Evolutionary conservation across 2,888 invertebrate species (phyloP), one percentile per base, ranked within the genome.

Genomic region (Achlya flavicornis): DNA sequence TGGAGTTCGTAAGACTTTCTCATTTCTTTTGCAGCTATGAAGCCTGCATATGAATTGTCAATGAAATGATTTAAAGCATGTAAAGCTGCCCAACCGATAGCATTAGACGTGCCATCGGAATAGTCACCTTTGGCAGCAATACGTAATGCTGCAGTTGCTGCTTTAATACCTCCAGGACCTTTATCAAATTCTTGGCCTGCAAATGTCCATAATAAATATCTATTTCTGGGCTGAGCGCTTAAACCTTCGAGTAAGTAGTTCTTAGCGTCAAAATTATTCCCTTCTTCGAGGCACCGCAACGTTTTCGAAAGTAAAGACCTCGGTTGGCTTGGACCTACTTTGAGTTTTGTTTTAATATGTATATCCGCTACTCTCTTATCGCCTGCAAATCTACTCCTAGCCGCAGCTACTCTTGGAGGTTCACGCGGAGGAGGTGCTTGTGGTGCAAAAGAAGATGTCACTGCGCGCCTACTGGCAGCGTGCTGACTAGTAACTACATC

Each of bases 71-170:
- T 71, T 60, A 90, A 74, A 26, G 89, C 78, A 70, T 93, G 93
- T 61, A 93, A 68, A 1, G 91, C 91, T 8, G 92, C 93, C 91
- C 91, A 93, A 8, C 89, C 91, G 61, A 93, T 90, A 1, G 89
- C 83, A 69, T 85, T 88, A n/a, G 86, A 81, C 46, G 85, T 88
- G 3, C 92, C 91, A 64, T 92, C 91, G 33, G 91, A 89, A 61
- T 75, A 75, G 64, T 90, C 87, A 10, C 91, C 90, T 69, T 87
- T 92, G 1, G 87, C 86, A 19, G 92, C 87, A 61, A 93, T 84
- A n/a, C 83, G 85, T 64, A 93, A 83, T 32, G 92, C 92, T 59
- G 90, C 88, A 32, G 78, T 75, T 3, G 90, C 87, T 63, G 74
- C 66, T 48, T 81, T 75, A 48, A 70, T 68, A 10, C 68, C 76